Conservation (phyloP, 2,888 invertebrate genomes). For the Perdita meconis region DNA sequence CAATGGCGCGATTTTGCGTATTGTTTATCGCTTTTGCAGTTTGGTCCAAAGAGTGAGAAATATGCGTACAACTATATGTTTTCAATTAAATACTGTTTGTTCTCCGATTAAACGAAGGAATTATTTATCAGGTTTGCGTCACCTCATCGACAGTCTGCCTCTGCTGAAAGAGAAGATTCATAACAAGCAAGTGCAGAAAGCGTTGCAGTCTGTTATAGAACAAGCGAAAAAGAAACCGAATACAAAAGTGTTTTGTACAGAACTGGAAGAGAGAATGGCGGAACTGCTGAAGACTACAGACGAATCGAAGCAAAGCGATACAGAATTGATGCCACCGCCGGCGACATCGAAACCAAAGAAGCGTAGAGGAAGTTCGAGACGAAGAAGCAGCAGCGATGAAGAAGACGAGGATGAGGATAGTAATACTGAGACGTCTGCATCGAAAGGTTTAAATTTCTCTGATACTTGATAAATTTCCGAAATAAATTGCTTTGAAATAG, state of each 20-base stretch:
- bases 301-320: conserved; percentile 49
- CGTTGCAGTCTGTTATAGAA: conserved; percentile 77
- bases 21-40: conserved; percentile 93
- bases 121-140: conserved; percentile 74
- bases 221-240: conserved; percentile 79
- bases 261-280: conserved; percentile 80
- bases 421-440: conserved; percentile 46
- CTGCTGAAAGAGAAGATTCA: conserved; percentile 82
- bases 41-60: conserved; percentile 87
- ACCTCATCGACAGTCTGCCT: conserved; percentile 78
- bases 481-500: too few relatives aligned
- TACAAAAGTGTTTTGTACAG: conserved; percentile 72
- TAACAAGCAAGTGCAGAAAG: conserved; percentile 76
- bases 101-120: background rate
- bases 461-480: too few relatives aligned
- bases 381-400: conserved; percentile 63
- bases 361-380: background rate
- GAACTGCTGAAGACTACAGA: conserved; percentile 73
- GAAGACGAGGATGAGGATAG: conserved; percentile 62
- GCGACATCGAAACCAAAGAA: conserved; percentile 26
- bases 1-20: conserved; percentile 95
- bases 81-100: background rate
- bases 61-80: background rate
- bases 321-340: conserved; percentile 79
- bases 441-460: conserved; percentile 41